Evolutionary conservation across 2,888 invertebrate genomes (phyloP).

Genomic region (Meteorus colon): DNA sequence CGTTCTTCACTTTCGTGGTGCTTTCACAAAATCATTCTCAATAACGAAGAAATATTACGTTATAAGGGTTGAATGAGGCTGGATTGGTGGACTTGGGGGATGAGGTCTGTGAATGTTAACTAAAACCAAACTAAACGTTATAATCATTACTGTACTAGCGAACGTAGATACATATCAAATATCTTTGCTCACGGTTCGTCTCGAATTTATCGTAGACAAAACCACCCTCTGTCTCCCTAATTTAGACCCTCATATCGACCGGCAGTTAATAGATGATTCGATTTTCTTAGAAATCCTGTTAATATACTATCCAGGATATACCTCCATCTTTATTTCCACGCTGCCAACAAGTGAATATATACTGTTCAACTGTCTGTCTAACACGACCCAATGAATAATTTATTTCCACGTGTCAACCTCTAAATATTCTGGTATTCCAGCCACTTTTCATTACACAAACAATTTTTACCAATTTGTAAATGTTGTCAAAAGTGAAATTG

Average conservation of each 20-base stretch:
- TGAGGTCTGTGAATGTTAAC: neutral
- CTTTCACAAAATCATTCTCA: slow-evolving; percentile 40
- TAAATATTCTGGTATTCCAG: neutral
- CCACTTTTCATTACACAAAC: too few relatives aligned
- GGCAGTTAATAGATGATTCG: slow-evolving; percentile 21
- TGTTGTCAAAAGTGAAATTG: too few relatives aligned
- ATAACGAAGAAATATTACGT: slow-evolving; percentile 35
- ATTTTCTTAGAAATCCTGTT: slow-evolving; percentile 5
- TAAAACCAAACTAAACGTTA: slow-evolving; percentile 16
- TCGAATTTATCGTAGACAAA: neutral
- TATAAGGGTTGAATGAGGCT: slow-evolving; percentile 20
- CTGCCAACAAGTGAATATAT: neutral
- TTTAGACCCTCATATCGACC: slow-evolving; percentile 16
- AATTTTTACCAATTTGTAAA: too few relatives aligned
- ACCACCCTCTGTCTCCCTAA: neutral
- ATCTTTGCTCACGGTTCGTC: neutral
- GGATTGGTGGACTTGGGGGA: neutral
- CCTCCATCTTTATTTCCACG: neutral
- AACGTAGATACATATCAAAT: neutral
- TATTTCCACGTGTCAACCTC: neutral
- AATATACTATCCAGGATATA: neutral
- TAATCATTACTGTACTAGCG: neutral
- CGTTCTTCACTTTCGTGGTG: slow-evolving; percentile 44
- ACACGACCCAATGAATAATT: neutral
- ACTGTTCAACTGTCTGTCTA: neutral